Conservation (phyloP, 2,888 invertebrate genomes). For the Apamea anceps region DNA sequence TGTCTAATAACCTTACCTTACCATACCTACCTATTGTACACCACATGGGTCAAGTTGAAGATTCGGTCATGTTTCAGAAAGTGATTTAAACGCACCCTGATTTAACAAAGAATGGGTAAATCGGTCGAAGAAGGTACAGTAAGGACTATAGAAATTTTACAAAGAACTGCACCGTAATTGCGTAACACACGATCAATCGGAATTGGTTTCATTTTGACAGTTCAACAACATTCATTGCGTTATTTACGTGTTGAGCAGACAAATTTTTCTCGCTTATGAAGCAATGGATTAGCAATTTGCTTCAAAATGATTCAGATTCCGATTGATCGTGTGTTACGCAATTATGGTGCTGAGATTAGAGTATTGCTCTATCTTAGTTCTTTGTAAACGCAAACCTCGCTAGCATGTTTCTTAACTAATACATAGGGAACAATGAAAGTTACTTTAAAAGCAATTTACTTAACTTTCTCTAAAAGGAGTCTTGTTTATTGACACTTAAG, state of each 20-base stretch:
- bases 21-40: not conserved
- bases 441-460: constrained; percentile 13
- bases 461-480: constrained; percentile 9
- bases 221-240: too few relatives aligned
- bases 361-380: too few relatives aligned
- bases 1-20: not conserved
- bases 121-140: not conserved
- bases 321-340: too few relatives aligned
- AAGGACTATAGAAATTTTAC: not conserved
- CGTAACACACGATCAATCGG: too few relatives aligned
- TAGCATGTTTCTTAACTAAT: not conserved
- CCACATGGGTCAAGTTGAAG: not conserved
- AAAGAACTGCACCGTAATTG: too few relatives aligned
- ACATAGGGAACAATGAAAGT: not conserved
- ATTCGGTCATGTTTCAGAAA: not conserved
- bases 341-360: too few relatives aligned
- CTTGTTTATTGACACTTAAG: constrained; percentile 7
- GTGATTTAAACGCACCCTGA: not conserved
- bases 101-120: not conserved
- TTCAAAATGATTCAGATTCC: too few relatives aligned
- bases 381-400: not conserved
- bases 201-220: too few relatives aligned
- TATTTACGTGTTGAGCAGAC: too few relatives aligned
- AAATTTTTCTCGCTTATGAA: too few relatives aligned
- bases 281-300: too few relatives aligned